A percentile compares a stretch with the other conserved stretches of the same genome.
These are phyloP conservation scores for Steinernema carpocapsae DNA, from an alignment of 2,888 invertebrate genomes.

Conservation along the genomic window DNA sequence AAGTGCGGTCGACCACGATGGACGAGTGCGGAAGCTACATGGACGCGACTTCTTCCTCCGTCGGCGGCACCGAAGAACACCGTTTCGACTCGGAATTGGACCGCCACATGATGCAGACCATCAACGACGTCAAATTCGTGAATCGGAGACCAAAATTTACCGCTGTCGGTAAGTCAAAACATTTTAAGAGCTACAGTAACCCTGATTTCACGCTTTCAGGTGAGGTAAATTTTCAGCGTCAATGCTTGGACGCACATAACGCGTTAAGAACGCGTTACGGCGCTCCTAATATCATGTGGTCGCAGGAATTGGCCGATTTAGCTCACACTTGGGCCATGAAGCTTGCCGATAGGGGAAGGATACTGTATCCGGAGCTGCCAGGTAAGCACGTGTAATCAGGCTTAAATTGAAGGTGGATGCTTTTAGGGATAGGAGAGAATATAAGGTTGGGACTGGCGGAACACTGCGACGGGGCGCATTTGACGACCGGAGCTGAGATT, in stretches of 20 bases:
- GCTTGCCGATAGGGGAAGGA: slow-evolving; percentile 63
- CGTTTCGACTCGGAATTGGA: slow-evolving; percentile 64
- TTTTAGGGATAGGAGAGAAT: slow-evolving; percentile 66
- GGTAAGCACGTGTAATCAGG: slow-evolving; percentile 44
- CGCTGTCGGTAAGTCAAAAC: slow-evolving; percentile 58
- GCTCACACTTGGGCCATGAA: slow-evolving; percentile 68
- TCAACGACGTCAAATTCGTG: slow-evolving; percentile 68
- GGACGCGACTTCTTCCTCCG: slow-evolving; percentile 40
- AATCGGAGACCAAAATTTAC: slow-evolving; percentile 65
- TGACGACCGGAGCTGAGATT: slow-evolving; percentile 67
- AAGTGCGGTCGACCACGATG: slow-evolving; percentile 33
- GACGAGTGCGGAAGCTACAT: slow-evolving; percentile 41
- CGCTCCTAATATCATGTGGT: slow-evolving; percentile 61
- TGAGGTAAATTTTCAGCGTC: slow-evolving; percentile 68
- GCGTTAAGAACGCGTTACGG: slow-evolving; percentile 54
- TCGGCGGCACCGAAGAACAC: slow-evolving; percentile 36
- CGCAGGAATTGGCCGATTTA: slow-evolving; percentile 65
- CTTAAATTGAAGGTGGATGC: not conserved
- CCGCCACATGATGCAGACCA: slow-evolving; percentile 67
- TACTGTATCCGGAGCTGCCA: slow-evolving; percentile 66
- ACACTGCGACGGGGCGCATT: slow-evolving; percentile 58
- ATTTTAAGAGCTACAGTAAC: not conserved
- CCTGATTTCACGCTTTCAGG: slow-evolving; percentile 47
- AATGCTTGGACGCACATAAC: slow-evolving; percentile 68
- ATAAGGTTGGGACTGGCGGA: slow-evolving; percentile 57